phyloP scores from a whole-genome alignment of 2,888 invertebrate genomes.

The Plebejus argus region DNA sequence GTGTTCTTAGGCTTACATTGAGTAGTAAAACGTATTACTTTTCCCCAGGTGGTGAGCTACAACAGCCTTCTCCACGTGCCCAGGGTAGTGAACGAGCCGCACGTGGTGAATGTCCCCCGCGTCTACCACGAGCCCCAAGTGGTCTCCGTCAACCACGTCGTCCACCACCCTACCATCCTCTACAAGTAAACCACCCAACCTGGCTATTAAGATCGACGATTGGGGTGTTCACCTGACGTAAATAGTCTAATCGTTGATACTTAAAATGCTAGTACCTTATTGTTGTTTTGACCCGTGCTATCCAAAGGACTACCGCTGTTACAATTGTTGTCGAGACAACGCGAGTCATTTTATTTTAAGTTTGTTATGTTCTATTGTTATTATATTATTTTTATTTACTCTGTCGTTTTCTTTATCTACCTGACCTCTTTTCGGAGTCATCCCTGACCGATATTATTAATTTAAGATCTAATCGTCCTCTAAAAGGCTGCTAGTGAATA shows the following conservation, averaged over 20 bases:
- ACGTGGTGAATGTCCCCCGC: constrained; percentile 54
- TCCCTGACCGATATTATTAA: background rate
- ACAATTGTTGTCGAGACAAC: background rate
- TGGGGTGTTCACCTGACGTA: background rate
- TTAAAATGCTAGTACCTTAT: background rate
- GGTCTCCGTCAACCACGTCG: constrained; percentile 59
- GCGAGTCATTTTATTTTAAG: constrained; percentile 13
- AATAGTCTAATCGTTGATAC: background rate
- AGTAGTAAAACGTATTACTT: constrained; percentile 30
- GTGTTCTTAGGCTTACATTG: no score
- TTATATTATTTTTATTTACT: constrained; percentile 14
- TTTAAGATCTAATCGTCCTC: constrained; percentile 1
- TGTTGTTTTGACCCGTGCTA: background rate
- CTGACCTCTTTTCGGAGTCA: background rate
- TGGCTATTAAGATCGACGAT: background rate
- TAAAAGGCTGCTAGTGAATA: background rate
- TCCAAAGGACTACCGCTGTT: background rate
- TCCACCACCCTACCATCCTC: constrained; percentile 48
- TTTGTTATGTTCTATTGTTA: constrained; percentile 11
- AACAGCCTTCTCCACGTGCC: constrained; percentile 54
- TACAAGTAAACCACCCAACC: constrained; percentile 35
- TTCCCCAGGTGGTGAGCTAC: constrained; percentile 49
- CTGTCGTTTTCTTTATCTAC: background rate
- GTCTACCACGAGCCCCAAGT: constrained; percentile 58
- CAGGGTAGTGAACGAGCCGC: constrained; percentile 51